A percentile compares a stretch with the other conserved stretches of the same genome.
Conservation (phyloP, 2,888 invertebrate species). For the Diachrysia chrysitis region DNA sequence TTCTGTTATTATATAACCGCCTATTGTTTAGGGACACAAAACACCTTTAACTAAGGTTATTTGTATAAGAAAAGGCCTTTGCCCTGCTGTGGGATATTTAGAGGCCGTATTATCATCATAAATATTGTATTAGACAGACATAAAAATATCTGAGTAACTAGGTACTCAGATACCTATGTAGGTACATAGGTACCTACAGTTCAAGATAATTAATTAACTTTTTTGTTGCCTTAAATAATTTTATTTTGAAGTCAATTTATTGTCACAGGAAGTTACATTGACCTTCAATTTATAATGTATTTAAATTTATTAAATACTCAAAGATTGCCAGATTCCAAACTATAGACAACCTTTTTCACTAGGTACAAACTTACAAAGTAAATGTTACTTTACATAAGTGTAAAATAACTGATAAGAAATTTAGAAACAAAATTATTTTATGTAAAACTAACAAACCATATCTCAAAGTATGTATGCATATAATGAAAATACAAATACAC, state of each 20-base stretch:
- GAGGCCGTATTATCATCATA: background rate
- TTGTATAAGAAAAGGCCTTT: background rate
- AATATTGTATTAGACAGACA: too few species aligned
- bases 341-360: background rate
- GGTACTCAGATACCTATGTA: too few species aligned
- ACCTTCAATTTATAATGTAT: conserved; percentile 37
- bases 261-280: conserved; percentile 14
- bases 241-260: conserved; percentile 13
- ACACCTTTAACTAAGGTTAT: background rate
- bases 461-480: background rate
- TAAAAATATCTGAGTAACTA: too few species aligned
- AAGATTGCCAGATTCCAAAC: background rate
- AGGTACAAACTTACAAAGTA: background rate
- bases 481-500: too few species aligned
- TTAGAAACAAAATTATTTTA: background rate
- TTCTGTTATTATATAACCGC: background rate
- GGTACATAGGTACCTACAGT: background rate
- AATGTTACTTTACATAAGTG: background rate
- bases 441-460: background rate
- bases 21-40: background rate
- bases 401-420: background rate
- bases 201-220: background rate
- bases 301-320: conserved; percentile 25
- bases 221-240: background rate
- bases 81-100: conserved; percentile 1